A percentile compares a stretch with the other conserved stretches of the same genome.
These are phyloP conservation scores for Tachyglossus aculeatus DNA, from an alignment of 2,797 vertebrate genomes.

Conservation along the genomic window DNA sequence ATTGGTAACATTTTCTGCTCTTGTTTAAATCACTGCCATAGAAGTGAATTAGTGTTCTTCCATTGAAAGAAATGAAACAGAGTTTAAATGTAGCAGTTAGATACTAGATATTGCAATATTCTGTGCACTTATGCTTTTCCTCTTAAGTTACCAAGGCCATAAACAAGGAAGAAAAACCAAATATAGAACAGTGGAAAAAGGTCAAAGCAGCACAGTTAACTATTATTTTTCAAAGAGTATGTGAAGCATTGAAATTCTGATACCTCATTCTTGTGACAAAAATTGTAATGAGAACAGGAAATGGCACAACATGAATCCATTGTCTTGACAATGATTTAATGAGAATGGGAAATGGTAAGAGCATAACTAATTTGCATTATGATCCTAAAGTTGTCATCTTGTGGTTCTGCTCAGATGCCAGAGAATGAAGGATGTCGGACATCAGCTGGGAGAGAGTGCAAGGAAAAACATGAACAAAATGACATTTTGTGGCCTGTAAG, in stretches of 20 bases:
- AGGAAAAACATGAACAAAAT: not conserved
- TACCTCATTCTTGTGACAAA: conserved; percentile 58
- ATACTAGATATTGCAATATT: conserved; percentile 5
- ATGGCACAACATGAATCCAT: conserved; percentile 33
- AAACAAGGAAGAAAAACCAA: not conserved
- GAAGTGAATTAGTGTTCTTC: conserved; percentile 4
- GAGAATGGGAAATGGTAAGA: conserved; percentile 49
- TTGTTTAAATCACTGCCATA: not conserved
- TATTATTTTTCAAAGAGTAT: conserved; percentile 55
- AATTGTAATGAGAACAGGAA: conserved; percentile 53
- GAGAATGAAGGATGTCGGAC: conserved; percentile 49
- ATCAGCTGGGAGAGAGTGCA: conserved; percentile 43
- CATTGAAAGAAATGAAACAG: not conserved
- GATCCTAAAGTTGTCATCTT: conserved; percentile 40
- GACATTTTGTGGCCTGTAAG: conserved; percentile 19
- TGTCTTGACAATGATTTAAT: conserved; percentile 50
- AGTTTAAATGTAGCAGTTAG: not conserved
- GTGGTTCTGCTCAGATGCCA: conserved; percentile 39
- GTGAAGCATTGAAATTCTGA: conserved; percentile 35
- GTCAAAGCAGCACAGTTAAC: conserved; percentile 36
- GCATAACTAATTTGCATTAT: conserved; percentile 46
- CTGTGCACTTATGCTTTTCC: not conserved
- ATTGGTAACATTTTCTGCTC: not conserved
- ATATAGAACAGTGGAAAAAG: not conserved
- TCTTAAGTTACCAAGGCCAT: conserved; percentile 2